A percentile compares a stretch with the other conserved stretches of the same genome.
phyloP scores from a whole-genome alignment of 2,113 vertebrate genomes.

The Entelurus aequoreus region DNA sequence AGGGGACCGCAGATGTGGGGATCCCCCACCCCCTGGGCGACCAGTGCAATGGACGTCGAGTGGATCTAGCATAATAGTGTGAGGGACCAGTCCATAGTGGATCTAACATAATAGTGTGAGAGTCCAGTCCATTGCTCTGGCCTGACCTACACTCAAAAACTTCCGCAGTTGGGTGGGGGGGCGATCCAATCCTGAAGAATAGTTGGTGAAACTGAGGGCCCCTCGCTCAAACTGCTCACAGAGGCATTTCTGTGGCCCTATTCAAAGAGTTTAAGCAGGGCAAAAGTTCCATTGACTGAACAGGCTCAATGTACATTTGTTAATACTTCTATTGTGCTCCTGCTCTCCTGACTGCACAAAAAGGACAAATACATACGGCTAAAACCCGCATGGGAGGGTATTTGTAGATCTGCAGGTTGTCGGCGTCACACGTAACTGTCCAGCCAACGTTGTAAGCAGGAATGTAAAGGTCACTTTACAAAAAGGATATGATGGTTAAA shows the following conservation, averaged over 20 bases:
- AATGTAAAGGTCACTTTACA: constrained; percentile 47
- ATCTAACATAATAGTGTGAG: no score
- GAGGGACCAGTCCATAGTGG: no score
- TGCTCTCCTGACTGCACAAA: constrained; percentile 35
- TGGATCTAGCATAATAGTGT: no score
- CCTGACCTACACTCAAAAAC: constrained; percentile 25
- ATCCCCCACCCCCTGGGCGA: no score
- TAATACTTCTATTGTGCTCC: constrained; percentile 60
- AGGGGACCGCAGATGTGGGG: no score
- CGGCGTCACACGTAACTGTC: constrained; percentile 12
- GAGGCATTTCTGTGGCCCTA: constrained; percentile 43
- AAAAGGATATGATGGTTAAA: constrained; percentile 7
- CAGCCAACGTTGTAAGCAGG: constrained; percentile 7
- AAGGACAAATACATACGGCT: constrained; percentile 3
- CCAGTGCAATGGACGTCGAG: no score
- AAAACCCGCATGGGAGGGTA: neutral
- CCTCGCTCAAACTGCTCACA: constrained; percentile 35
- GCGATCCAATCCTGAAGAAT: constrained; percentile 56
- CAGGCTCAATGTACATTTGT: constrained; percentile 48
- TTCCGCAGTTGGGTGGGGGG: constrained; percentile 35
- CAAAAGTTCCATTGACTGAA: constrained; percentile 51
- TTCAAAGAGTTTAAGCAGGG: constrained; percentile 54
- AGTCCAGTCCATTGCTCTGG: no score
- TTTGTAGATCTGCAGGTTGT: constrained; percentile 1
- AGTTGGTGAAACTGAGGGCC: constrained; percentile 48